phyloP scores from a whole-genome alignment of 1,140 invertebrate genomes.

The Bombus sylvicola region DNA sequence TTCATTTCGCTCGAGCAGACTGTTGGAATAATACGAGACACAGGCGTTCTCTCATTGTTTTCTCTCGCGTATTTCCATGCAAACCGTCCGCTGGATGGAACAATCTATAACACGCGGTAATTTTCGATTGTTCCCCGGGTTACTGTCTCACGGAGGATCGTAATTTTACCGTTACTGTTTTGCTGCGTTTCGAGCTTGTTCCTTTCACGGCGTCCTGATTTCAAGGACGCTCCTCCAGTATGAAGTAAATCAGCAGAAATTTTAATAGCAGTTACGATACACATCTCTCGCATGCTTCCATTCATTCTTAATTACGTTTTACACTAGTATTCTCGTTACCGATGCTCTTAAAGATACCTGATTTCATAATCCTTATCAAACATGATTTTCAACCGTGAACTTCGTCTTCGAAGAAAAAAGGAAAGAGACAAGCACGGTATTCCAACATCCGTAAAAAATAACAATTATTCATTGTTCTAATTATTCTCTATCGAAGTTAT shows the following conservation, averaged over 20 bases:
- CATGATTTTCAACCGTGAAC: background rate
- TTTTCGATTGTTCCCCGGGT: constrained; percentile 35
- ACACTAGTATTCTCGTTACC: background rate
- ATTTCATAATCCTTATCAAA: background rate
- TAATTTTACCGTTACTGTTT: constrained; percentile 38
- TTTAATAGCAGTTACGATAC: background rate
- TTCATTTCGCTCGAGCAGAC: background rate
- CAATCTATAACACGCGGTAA: constrained; percentile 26
- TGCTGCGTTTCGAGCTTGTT: background rate
- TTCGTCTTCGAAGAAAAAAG: background rate
- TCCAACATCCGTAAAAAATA: background rate
- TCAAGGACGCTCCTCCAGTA: constrained; percentile 11
- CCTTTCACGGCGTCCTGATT: constrained; percentile 34
- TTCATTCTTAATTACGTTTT: background rate
- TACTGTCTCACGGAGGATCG: constrained; percentile 14
- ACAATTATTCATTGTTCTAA: no score
- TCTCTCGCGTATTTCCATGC: background rate
- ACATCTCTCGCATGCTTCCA: background rate
- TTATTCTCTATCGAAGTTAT: no score
- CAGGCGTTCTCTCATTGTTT: constrained; percentile 35
- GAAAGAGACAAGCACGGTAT: background rate
- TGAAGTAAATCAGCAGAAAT: background rate
- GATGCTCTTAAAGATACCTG: background rate
- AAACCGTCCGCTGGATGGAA: background rate
- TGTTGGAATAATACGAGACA: constrained; percentile 21